Percentiles rank a stretch among this genome's conserved stretches.
Evolutionary conservation across 2,113 vertebrate species (phyloP).

Genomic region (Pygoscelis adeliae): DNA sequence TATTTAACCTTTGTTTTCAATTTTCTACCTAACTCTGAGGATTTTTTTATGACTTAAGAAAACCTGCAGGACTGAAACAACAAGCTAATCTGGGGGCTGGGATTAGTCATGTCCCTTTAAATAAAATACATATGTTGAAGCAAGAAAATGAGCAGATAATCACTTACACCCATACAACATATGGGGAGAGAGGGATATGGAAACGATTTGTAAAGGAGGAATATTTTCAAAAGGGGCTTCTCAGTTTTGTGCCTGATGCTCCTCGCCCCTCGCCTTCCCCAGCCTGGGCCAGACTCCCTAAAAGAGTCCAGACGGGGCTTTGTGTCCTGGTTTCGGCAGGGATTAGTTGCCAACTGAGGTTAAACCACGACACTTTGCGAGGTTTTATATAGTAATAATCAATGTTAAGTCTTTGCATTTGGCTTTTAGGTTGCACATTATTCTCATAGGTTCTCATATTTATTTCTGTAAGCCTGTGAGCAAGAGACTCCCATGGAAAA

Average conservation of each 20-base stretch:
- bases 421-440: neutral
- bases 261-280: neutral
- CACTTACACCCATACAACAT: slow-evolving; percentile 56
- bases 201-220: neutral
- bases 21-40: slow-evolving; percentile 7
- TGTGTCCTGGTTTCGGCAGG: too few relatives aligned
- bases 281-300: neutral
- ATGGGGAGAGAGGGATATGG: neutral
- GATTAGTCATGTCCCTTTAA: slow-evolving; percentile 56
- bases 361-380: neutral
- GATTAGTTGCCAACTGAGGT: too few relatives aligned
- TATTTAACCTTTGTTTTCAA: slow-evolving; percentile 52
- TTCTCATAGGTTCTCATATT: neutral
- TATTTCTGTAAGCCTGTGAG: neutral
- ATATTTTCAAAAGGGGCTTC: neutral
- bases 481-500: neutral
- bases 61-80: slow-evolving; percentile 22
- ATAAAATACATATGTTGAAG: slow-evolving; percentile 50
- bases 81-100: slow-evolving; percentile 29
- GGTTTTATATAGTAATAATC: neutral
- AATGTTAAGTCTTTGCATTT: neutral
- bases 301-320: neutral
- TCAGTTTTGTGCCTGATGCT: neutral
- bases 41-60: slow-evolving; percentile 7
- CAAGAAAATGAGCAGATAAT: slow-evolving; percentile 56